Percentiles rank a stretch among this genome's conserved stretches.
Conservation (phyloP, 2,113 vertebrate species). For the Crotalus viridis region DNA sequence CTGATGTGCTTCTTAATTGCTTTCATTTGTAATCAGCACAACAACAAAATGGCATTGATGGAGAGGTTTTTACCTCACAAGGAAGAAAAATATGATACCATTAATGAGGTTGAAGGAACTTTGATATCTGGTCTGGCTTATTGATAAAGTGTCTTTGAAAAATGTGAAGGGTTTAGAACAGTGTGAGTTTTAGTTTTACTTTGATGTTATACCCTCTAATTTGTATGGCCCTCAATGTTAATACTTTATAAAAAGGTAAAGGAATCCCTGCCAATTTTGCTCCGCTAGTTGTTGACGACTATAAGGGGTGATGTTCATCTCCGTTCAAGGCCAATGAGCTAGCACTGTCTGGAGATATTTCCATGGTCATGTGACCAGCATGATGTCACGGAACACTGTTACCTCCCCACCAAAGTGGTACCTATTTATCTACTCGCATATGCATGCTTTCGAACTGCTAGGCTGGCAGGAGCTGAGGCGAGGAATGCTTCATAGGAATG, state of each 20-base stretch:
- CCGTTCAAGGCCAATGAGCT: too few species aligned
- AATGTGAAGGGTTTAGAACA: background rate
- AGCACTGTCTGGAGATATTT: too few species aligned
- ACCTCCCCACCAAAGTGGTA: too few species aligned
- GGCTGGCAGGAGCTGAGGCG: too few species aligned
- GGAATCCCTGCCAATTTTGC: too few species aligned
- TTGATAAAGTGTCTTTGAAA: background rate
- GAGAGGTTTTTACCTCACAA: too few species aligned
- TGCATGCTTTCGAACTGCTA: too few species aligned
- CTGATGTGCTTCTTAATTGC: background rate
- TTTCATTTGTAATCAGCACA: background rate
- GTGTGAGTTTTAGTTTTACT: background rate
- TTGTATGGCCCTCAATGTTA: background rate
- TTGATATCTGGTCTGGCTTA: background rate
- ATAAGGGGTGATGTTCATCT: too few species aligned
- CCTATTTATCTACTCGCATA: too few species aligned
- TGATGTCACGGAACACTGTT: too few species aligned
- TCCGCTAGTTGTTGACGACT: too few species aligned
- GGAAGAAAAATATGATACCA: background rate
- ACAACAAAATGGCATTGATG: background rate
- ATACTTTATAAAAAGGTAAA: background rate
- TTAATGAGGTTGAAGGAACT: background rate
- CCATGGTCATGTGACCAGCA: too few species aligned
- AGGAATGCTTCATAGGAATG: background rate
- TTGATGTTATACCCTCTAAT: background rate